Evolutionary conservation across 2,797 vertebrate genomes (phyloP), one percentile per base, ranked within the genome.

Genomic region (Poecilia picta): DNA sequence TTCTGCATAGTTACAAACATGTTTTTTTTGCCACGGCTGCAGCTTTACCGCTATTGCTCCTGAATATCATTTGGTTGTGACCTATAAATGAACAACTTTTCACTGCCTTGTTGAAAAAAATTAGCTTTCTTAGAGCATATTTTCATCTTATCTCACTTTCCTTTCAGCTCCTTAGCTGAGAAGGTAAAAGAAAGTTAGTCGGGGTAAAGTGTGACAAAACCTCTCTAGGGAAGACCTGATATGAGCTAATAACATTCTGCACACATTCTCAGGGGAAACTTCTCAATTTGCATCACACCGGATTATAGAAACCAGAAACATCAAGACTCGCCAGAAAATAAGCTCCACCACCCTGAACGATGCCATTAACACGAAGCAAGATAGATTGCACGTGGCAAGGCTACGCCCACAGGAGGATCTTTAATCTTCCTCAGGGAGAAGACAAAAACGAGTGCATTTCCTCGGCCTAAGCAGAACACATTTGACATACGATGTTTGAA

Each of bases 291-390:
- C 80, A 75, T 76, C 81, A 81, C 59, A 62, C 73, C 73, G 28
- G 81, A 81, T 88, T 15, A 81, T 49, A 72, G 81, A 81, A 81
- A 82, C 2, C 11, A 77, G 72, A 71, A 82, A 79, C 1, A 53
- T 33, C 6, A 0, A 55, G 43, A 72, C 71, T 41, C 3, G 10
- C 68, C 15, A 49, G 77, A 89, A 53, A 85, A 92, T 88, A 86
- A 91, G 88, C 85, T 25, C 74, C 47, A 33, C 76, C 78, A 72
- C 78, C 74, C 77, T 81, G 80, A 88, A 78, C 71, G 73, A 92
- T 86, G 92, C 89, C 51, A 91, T 90, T 91, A 86, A 86, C 57
- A 25, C 11, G 55, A 80, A 80, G 85, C 64, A 46, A 79, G 83
- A 85, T 64, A 75, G 72, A 90, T 81, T 72, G 71, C 64, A 68